Evolutionary conservation across 2,797 vertebrate genomes (phyloP).

Genomic region (Pampus argenteus): DNA sequence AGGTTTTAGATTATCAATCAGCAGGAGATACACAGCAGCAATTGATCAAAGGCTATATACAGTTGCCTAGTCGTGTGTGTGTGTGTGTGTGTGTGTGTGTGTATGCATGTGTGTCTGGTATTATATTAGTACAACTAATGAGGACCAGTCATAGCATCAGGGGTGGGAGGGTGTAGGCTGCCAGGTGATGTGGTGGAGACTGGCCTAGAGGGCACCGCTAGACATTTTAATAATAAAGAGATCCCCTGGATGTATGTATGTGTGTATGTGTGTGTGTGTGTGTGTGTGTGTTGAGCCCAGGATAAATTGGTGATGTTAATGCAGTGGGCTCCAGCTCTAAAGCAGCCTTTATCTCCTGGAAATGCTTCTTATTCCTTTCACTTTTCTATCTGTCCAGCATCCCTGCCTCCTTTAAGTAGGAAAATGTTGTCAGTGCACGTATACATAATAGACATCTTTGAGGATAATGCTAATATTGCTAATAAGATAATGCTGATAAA

Average conservation of each 20-base stretch:
- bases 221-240: slow-evolving; percentile 75
- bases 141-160: slow-evolving; percentile 48
- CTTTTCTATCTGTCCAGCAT: slow-evolving; percentile 19
- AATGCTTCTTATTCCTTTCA: slow-evolving; percentile 1
- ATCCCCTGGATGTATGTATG: slow-evolving; percentile 22
- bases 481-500: slow-evolving; percentile 24
- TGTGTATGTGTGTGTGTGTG: slow-evolving; percentile 16
- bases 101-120: too few species aligned
- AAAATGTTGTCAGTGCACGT: background rate
- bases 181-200: slow-evolving; percentile 65
- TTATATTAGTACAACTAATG: slow-evolving; percentile 66
- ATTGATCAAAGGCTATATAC: slow-evolving; percentile 18
- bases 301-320: slow-evolving; percentile 33
- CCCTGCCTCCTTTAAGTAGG: background rate
- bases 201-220: slow-evolving; percentile 62
- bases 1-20: slow-evolving; percentile 55
- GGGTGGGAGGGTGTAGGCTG: slow-evolving; percentile 37
- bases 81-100: slow-evolving; percentile 19
- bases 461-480: slow-evolving; percentile 28
- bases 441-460: background rate
- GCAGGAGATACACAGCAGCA: slow-evolving; percentile 35
- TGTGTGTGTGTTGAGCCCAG: slow-evolving; percentile 4
- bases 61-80: background rate
- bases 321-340: slow-evolving; percentile 10
- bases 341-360: background rate